Evolutionary conservation across 2,888 invertebrate genomes (phyloP), one percentile per base, ranked within the genome.

Genomic region (Cepaea hortensis): DNA sequence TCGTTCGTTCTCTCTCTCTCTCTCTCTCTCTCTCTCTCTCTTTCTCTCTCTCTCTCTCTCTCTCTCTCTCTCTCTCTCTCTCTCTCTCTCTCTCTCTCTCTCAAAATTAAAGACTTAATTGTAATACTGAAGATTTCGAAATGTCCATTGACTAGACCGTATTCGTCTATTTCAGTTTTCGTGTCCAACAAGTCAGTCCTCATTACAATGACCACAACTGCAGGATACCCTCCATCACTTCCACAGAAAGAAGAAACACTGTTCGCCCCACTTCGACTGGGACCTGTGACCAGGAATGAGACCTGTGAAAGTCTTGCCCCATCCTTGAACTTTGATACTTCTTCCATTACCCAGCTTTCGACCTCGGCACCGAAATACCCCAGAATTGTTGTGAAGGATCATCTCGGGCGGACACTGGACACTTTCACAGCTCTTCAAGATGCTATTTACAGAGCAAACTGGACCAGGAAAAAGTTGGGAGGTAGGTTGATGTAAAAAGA

Each of bases 351-450:
- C 11, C 18, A 13, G 35, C 50, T 61, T 0, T 46, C n/a, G 2
- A 68, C 55, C 3, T 13, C 70, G 18, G 73, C 35, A 1, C 6
- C 48, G 4, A 73, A 48, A n/a, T 87, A 87, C 35, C 93, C 92
- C 0, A 87, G 91, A 48, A 91, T 92, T 62, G 87, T 92, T 7
- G 87, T 92, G 1, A 88, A 86, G 55, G 92, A 93, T 83, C 81
- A 85, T 1, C 70, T 89, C 0, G 93, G 93, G 11, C 88, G 90
- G 35, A 89, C 89, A 46, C 86, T 93, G 70, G 92, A 93, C 87
- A 93, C 93, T 1, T 92, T 92, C 87, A 93, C 93, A 0, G 88
- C 90, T 3, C 88, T 92, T 35, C 93, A 93, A 85, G 91, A 92
- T 61, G 92, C 92, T n/a, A 92, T 92, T 23, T 93, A 92, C 81